phyloP scores from a whole-genome alignment of 2,113 vertebrate genomes.

The Onychostoma macrolepis region DNA sequence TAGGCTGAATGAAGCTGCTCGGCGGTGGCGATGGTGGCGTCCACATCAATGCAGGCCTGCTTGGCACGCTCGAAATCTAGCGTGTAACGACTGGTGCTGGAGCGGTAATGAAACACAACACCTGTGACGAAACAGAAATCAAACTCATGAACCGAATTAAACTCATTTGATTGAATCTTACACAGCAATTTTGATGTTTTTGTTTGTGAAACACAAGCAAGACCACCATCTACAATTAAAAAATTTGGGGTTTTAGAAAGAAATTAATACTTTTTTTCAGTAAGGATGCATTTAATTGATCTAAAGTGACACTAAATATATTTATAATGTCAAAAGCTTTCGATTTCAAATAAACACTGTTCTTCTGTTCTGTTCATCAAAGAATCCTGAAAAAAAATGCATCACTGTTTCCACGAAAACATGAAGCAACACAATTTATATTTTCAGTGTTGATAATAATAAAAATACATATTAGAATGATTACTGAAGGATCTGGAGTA shows the following conservation, averaged over 20 bases:
- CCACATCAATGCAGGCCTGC: slow-evolving; percentile 75
- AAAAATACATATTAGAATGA: too few relatives aligned
- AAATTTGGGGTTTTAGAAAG: not conserved
- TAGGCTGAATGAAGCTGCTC: slow-evolving; percentile 87
- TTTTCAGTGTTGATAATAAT: not conserved
- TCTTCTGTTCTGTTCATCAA: too few relatives aligned
- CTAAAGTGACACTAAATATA: too few relatives aligned
- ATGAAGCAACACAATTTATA: too few relatives aligned
- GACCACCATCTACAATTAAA: not conserved
- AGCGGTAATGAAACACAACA: slow-evolving; percentile 94
- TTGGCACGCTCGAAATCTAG: slow-evolving; percentile 81
- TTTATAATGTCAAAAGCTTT: too few relatives aligned
- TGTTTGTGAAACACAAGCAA: too few relatives aligned
- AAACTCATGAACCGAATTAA: not conserved
- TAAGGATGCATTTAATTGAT: not conserved
- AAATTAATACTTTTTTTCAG: not conserved
- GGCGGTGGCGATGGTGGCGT: slow-evolving; percentile 83
- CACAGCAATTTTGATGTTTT: not conserved
- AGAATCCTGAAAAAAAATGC: too few relatives aligned
- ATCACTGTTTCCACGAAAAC: too few relatives aligned
- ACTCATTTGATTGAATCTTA: not conserved
- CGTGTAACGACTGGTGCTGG: slow-evolving; percentile 81
- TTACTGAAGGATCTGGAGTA: too few relatives aligned
- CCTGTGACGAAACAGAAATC: slow-evolving; percentile 71
- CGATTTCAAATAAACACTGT: too few relatives aligned